Conservation (phyloP, 1,140 invertebrate genomes). For the Nomia melanderi region DNA sequence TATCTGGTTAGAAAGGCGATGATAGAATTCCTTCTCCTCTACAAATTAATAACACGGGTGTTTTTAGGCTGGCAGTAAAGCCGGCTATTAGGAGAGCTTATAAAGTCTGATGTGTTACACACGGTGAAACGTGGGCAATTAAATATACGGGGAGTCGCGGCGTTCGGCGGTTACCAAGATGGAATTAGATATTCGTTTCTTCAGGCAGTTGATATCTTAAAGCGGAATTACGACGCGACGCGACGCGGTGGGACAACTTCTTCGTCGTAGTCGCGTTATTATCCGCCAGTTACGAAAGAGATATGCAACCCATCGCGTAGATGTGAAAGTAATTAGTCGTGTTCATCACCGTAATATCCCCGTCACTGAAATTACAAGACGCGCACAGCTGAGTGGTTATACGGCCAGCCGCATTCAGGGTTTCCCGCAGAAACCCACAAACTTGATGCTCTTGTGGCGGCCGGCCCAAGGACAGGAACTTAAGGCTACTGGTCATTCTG, state of each 20-base stretch:
- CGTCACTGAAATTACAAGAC: constrained; percentile 50
- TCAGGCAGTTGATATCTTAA: no score
- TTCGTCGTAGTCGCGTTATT: background rate
- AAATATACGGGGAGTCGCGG: background rate
- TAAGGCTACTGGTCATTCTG: constrained; percentile 54
- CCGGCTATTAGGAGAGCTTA: background rate
- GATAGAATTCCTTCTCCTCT: background rate
- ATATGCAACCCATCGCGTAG: background rate
- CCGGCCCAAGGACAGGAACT: constrained; percentile 14
- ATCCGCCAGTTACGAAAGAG: constrained; percentile 5
- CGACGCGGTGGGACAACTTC: background rate
- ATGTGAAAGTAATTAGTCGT: constrained; percentile 57
- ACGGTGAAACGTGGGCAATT: background rate
- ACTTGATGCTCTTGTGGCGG: constrained; percentile 63
- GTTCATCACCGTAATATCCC: constrained; percentile 39
- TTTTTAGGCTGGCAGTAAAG: background rate
- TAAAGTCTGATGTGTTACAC: background rate
- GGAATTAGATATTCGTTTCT: constrained; percentile 1
- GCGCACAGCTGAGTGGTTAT: constrained; percentile 37
- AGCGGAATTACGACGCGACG: background rate
- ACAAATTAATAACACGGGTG: background rate
- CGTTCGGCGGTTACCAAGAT: background rate
- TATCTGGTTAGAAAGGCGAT: constrained; percentile 3
- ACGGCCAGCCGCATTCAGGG: constrained; percentile 54
- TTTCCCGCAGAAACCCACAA: constrained; percentile 60